These are phyloP conservation scores for Lepus oiostolus DNA, from an alignment of 2,797 vertebrate species.

Conservation along the genomic window DNA sequence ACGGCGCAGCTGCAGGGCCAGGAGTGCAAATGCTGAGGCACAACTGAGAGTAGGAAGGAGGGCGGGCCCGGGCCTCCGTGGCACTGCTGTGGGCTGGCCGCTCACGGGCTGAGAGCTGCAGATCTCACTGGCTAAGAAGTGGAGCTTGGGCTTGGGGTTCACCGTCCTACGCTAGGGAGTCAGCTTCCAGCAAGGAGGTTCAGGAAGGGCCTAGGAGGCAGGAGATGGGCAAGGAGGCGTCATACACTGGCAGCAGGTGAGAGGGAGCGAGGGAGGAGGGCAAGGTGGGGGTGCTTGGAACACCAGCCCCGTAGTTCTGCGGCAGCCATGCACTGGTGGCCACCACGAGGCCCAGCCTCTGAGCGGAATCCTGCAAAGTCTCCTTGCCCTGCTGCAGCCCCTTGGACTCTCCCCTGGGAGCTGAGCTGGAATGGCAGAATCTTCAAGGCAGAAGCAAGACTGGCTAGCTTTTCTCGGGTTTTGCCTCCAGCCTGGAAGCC, in stretches of 20 bases:
- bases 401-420: background rate
- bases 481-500: background rate
- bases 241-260: no score
- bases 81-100: background rate
- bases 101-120: background rate
- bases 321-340: accelerated
- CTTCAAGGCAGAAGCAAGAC: background rate
- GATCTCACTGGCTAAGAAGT: background rate
- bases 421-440: background rate
- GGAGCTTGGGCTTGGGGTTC: background rate
- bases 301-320: accelerated
- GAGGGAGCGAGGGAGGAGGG: background rate
- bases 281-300: accelerated
- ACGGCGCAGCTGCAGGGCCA: background rate
- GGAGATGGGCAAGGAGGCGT: background rate
- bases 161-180: no score
- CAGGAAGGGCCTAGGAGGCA: background rate
- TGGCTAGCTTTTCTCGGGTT: background rate
- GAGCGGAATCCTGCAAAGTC: background rate
- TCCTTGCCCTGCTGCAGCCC: no score
- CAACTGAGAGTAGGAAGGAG: background rate
- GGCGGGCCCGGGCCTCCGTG: background rate
- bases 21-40: accelerated
- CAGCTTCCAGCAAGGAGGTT: background rate
- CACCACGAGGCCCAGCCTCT: no score